Conservation (phyloP, 2,113 vertebrate genomes). For the Thermophis baileyi region DNA sequence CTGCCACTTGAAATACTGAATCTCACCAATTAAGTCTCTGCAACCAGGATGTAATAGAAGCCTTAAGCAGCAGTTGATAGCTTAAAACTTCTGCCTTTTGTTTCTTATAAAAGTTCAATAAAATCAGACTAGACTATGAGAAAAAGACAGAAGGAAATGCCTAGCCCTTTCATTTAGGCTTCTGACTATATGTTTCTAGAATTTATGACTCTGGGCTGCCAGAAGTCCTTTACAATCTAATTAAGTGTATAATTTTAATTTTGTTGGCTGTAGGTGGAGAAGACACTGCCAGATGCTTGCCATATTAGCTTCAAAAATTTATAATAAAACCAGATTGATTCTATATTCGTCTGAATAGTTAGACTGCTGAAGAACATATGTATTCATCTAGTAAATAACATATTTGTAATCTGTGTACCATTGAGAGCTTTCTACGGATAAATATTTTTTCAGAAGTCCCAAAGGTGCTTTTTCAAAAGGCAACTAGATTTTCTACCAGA, state of each 20-base stretch:
- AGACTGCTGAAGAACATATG: not conserved
- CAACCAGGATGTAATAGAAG: not conserved
- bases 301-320: not conserved
- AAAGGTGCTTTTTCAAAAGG: no score
- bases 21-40: not conserved
- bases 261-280: not conserved
- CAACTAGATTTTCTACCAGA: no score
- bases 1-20: not conserved
- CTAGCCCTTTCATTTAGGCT: not conserved
- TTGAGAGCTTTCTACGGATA: not conserved
- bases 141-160: not conserved
- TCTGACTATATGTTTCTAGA: not conserved
- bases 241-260: not conserved
- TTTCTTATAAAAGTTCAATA: not conserved
- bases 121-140: not conserved
- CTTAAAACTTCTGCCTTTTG: not conserved
- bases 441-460: not conserved
- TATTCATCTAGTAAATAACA: not conserved
- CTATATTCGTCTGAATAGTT: not conserved
- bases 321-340: not conserved
- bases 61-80: not conserved
- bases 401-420: not conserved
- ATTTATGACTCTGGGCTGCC: not conserved
- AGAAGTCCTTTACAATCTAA: not conserved
- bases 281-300: not conserved